These are phyloP conservation scores for Rhabdornis inornatus DNA, from an alignment of 2,113 vertebrate genomes.

Conservation along the genomic window DNA sequence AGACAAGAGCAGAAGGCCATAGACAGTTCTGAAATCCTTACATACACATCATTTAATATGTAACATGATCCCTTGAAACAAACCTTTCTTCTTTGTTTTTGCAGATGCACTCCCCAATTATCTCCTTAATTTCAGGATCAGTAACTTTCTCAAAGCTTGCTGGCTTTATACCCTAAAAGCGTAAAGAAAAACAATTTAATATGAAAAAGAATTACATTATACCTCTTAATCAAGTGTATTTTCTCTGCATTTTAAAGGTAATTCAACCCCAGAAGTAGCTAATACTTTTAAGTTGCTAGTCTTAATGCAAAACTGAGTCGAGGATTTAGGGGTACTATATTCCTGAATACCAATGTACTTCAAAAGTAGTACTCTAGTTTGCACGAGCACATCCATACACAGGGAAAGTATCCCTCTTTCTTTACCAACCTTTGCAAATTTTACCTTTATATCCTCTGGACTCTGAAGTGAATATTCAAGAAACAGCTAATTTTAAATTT, in stretches of 20 bases:
- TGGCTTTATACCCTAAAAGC: constrained; percentile 91
- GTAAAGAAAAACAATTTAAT: neutral
- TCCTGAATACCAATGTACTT: neutral
- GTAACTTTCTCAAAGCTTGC: constrained; percentile 94
- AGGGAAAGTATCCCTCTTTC: neutral
- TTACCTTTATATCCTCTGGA: neutral
- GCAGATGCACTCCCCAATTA: constrained; percentile 97
- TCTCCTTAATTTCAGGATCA: constrained; percentile 97
- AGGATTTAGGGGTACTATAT: neutral
- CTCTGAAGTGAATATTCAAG: neutral
- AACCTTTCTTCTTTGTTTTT: constrained; percentile 95
- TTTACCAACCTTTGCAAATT: neutral
- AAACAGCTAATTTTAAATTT: neutral
- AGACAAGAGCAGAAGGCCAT: neutral
- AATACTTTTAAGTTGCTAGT: neutral
- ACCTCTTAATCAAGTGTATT: neutral
- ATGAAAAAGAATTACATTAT: neutral
- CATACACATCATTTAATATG: neutral
- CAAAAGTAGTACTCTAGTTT: neutral
- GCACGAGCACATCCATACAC: accelerated
- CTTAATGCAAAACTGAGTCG: neutral
- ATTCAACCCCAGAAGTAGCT: neutral
- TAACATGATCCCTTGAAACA: constrained; percentile 40
- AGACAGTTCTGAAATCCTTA: neutral
- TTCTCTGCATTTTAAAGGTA: neutral